phyloP scores from a whole-genome alignment of 2,797 vertebrate species.

The Schizopygopsis malacanthus region DNA sequence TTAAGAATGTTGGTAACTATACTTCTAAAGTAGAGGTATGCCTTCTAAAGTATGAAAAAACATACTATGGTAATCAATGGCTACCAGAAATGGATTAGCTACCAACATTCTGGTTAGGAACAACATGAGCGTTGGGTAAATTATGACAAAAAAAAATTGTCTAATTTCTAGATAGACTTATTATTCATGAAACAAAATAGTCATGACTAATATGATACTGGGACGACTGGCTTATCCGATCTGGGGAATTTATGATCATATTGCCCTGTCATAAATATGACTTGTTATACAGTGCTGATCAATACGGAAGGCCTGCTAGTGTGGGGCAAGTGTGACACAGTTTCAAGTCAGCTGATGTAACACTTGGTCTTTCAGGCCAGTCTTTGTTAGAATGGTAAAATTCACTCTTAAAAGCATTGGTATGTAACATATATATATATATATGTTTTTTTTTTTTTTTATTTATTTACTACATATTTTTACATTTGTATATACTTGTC shows the following conservation, averaged over 20 bases:
- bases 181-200: not conserved
- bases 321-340: too few relatives aligned
- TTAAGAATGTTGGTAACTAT: not conserved
- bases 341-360: not conserved
- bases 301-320: not conserved
- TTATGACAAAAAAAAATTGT: not conserved
- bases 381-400: not conserved
- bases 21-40: too few relatives aligned
- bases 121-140: not conserved
- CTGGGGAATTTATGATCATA: not conserved
- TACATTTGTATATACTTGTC: not conserved
- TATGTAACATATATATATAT: not conserved
- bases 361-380: not conserved
- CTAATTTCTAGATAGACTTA: not conserved
- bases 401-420: not conserved
- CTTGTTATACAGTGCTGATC: not conserved
- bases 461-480: not conserved
- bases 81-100: not conserved
- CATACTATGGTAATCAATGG: not conserved
- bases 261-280: not conserved
- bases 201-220: not conserved
- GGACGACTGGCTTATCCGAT: not conserved
- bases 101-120: not conserved
- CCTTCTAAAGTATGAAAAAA: not conserved
- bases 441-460: too few relatives aligned